Evolutionary conservation across 92 coral and sea anemone species (phyloP), one percentile per base, ranked within the genome.

Genomic region (Bergia puertoricense): DNA sequence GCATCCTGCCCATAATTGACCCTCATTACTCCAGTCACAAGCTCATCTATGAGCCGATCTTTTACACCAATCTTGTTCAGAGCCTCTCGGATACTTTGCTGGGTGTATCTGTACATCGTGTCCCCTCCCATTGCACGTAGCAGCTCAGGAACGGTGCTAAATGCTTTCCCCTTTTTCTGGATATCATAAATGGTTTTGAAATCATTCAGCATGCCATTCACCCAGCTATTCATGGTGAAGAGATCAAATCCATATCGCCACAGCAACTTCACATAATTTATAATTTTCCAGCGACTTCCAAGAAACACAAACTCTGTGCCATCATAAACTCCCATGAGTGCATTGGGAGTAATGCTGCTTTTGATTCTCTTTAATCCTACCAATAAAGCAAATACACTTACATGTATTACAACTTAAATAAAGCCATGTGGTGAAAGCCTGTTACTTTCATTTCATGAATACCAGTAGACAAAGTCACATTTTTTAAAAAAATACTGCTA

Each of bases 241-340:
- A 97, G 90, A 82, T 96, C 96, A 85, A 93, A 89, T 15, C 99
- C 99, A 84, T 97, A 97, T 62, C 97, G 89, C 99, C 99, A 97
- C 42, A 95, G 83, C 68, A 95, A 86, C 88, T 97, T 97, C 79
- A 92, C 10, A 39, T 92, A 88, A 85, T 93, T 95, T 6, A 97
- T n/a, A 74, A 94, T 81, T 77, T 94, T 94, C 96, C 94, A 95
- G 40, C 91, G 88, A 82, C 99, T 97, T 40, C 97, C 98, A 23
- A 88, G 88, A 80, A 97, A 97, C 44, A 85, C 92, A 89, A 97
- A 90, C 41, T 92, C 91, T 10, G 89, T 82, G 15, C 99, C 98
- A 89, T 97, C 89, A 81, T 97, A 97, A 37, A 97, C 90, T 11
- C 96, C 96, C 81, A 97, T 91, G 30, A 93, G 90, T 66, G 92